Percentiles rank a stretch among this genome's conserved stretches.
Evolutionary conservation across 2,888 invertebrate species (phyloP).

Genomic region (Sinotaia quadrata): DNA sequence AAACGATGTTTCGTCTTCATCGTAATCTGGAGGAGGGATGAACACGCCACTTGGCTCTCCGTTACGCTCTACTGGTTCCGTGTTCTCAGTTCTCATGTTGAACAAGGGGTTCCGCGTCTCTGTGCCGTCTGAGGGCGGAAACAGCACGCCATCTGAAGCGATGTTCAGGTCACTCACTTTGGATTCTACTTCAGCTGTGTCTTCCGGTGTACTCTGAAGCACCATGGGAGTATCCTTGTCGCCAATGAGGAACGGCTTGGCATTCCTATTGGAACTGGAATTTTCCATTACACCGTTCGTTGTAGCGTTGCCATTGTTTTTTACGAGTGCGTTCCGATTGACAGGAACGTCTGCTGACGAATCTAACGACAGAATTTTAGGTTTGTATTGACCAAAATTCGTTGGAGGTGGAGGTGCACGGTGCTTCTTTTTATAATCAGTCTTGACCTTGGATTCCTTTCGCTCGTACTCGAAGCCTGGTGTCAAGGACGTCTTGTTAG

Average conservation of each 20-base stretch:
- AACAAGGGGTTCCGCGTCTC: slow-evolving; percentile 19
- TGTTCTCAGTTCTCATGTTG: slow-evolving; percentile 9
- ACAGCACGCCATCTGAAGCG: background rate
- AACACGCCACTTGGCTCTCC: slow-evolving; percentile 28
- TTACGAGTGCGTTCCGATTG: background rate
- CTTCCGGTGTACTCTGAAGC: slow-evolving; percentile 18
- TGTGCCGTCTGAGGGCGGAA: background rate
- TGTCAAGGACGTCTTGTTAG: background rate
- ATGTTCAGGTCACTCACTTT: slow-evolving; percentile 11
- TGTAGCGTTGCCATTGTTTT: background rate
- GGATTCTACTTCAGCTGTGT: slow-evolving; percentile 18
- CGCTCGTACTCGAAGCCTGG: slow-evolving; percentile 27
- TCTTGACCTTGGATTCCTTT: slow-evolving; percentile 28
- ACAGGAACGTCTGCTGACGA: slow-evolving; percentile 4
- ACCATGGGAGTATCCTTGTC: slow-evolving; percentile 41
- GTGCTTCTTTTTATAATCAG: slow-evolving; percentile 29
- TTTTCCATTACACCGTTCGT: background rate
- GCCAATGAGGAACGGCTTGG: slow-evolving; percentile 36
- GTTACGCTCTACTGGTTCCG: background rate
- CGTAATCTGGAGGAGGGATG: slow-evolving; percentile 44
- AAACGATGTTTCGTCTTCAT: slow-evolving; percentile 42
- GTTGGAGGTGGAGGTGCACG: background rate
- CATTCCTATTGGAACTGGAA: background rate
- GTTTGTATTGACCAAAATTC: slow-evolving; percentile 18
- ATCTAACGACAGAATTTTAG: slow-evolving; percentile 8